Conservation (phyloP, 2,797 vertebrate genomes). For the Avahi laniger region DNA sequence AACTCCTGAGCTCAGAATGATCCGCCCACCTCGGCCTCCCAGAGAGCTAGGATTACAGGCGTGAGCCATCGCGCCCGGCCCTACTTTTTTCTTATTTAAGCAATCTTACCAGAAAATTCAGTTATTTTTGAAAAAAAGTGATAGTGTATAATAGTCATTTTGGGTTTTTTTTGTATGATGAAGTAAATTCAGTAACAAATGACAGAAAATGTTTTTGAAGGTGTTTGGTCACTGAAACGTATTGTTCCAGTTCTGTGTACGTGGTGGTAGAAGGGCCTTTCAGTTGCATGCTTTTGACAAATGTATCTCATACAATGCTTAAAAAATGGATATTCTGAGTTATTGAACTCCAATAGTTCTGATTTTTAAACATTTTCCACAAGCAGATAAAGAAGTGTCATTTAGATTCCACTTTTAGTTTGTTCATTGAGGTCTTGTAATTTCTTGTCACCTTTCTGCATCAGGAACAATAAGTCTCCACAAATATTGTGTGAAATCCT, state of each 20-base stretch:
- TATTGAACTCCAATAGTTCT: not conserved
- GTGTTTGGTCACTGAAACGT: not conserved
- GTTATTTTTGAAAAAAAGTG: not conserved
- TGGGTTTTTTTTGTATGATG: not conserved
- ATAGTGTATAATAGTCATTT: not conserved
- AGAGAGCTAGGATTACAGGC: no score
- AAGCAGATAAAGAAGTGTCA: conserved; percentile 20
- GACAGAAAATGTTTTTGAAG: not conserved
- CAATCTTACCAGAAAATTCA: not conserved
- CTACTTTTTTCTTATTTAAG: conserved; percentile 10
- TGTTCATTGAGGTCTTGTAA: conserved; percentile 9
- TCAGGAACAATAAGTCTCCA: not conserved
- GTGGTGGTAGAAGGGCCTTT: not conserved
- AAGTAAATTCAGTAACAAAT: conserved; percentile 43
- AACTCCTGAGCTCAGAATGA: no score
- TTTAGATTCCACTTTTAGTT: conserved; percentile 33
- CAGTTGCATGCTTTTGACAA: not conserved
- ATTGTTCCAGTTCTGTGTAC: not conserved
- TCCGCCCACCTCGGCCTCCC: no score
- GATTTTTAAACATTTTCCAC: conserved; percentile 37
- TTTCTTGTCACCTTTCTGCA: conserved; percentile 19
- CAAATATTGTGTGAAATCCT: not conserved
- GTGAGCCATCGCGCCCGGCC: no score
- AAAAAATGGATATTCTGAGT: not conserved
- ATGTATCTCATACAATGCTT: not conserved